phyloP scores from a whole-genome alignment of 2,113 vertebrate genomes.

The Oxygymnocypris stewartii region DNA sequence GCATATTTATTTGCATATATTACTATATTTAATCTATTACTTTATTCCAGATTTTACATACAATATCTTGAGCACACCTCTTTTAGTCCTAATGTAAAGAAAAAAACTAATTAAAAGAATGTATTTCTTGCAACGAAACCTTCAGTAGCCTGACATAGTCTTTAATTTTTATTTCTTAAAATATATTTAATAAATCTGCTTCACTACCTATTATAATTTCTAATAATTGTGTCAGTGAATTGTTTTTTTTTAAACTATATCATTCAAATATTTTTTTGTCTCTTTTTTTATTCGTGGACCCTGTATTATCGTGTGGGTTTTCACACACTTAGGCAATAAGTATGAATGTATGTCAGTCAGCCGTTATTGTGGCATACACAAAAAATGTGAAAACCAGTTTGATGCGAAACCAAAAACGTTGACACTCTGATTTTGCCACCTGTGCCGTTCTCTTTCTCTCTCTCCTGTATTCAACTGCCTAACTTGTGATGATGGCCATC shows the following conservation, averaged over 20 bases:
- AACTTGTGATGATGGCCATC: constrained; percentile 52
- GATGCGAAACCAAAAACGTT: not conserved
- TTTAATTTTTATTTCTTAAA: not conserved
- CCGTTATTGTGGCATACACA: not conserved
- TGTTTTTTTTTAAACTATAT: not conserved
- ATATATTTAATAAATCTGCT: not conserved
- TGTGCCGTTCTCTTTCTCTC: constrained; percentile 19
- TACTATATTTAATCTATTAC: not conserved
- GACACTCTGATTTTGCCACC: constrained; percentile 41
- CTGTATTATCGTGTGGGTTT: not conserved
- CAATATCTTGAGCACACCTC: not conserved
- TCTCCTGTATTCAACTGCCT: constrained; percentile 24
- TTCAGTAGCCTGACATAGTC: not conserved
- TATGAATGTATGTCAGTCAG: not conserved
- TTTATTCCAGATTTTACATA: not conserved
- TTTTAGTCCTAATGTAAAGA: not conserved
- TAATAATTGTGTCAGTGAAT: not conserved
- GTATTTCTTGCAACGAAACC: not conserved
- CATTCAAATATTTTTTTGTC: not conserved
- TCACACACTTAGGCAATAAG: not conserved
- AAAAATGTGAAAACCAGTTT: constrained; percentile 2
- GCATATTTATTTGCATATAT: not conserved
- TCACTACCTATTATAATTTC: not conserved
- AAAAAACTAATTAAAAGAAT: not conserved
- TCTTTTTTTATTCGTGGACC: not conserved